Evolutionary conservation across 2,888 invertebrate species (phyloP).

Genomic region (Dyspetes luteomarginatus): DNA sequence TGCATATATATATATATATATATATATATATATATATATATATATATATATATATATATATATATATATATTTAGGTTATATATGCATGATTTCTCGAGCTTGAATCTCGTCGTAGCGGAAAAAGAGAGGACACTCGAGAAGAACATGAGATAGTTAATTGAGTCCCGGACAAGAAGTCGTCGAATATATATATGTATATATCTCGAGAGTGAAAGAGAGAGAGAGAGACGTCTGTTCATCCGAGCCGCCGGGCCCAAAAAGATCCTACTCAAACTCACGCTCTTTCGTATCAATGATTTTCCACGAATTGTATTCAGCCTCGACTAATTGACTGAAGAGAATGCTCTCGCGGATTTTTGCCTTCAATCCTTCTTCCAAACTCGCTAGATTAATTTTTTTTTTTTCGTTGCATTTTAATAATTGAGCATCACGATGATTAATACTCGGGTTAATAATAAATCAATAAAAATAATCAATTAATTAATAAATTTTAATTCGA

Average conservation of each 20-base stretch:
- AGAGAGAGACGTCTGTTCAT: constrained; percentile 16
- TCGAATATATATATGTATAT: constrained; percentile 36
- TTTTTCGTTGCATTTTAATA: no score
- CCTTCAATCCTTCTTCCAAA: neutral
- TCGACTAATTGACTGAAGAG: constrained; percentile 37
- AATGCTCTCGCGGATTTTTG: constrained; percentile 23
- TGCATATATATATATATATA: constrained; percentile 28
- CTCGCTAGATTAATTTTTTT: neutral
- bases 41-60: neutral
- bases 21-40: neutral
- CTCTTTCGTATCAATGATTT: constrained; percentile 43
- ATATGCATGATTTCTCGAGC: neutral
- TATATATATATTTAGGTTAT: neutral
- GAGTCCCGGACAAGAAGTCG: constrained; percentile 51
- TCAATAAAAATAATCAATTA: no score
- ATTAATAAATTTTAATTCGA: no score
- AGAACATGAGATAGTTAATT: constrained; percentile 55
- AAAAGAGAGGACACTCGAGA: constrained; percentile 3
- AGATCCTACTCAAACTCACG: constrained; percentile 27
- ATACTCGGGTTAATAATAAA: no score
- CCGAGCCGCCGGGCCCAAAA: neutral
- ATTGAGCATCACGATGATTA: no score
- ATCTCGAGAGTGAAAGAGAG: constrained; percentile 2
- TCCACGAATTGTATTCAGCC: constrained; percentile 47
- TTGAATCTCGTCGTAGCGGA: constrained; percentile 30